Evolutionary conservation across 2,113 vertebrate genomes (phyloP).

Genomic region (Gila orcuttii): DNA sequence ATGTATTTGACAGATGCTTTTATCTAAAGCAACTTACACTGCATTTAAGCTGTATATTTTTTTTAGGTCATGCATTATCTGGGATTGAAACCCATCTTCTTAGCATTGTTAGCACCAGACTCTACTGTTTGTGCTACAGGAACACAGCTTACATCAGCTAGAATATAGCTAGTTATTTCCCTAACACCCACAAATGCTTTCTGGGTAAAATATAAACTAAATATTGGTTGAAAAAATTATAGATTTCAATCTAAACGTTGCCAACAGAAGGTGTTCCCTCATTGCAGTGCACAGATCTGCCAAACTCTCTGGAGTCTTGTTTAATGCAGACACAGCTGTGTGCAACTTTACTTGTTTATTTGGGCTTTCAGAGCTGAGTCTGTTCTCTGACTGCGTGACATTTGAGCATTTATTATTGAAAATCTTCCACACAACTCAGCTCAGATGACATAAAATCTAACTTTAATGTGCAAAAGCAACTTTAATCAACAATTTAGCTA

Average conservation of each 20-base stretch:
- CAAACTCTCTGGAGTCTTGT: constrained; percentile 46
- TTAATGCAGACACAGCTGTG: constrained; percentile 37
- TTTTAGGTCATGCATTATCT: too few relatives aligned
- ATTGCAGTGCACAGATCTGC: background rate
- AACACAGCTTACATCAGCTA: too few relatives aligned
- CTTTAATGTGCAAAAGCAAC: background rate
- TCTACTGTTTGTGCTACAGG: too few relatives aligned
- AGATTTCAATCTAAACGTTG: background rate
- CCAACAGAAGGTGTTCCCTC: constrained; percentile 19
- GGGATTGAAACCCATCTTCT: too few relatives aligned
- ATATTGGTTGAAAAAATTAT: background rate
- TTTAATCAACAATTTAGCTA: background rate
- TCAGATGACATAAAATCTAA: constrained; percentile 3
- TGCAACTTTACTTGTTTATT: constrained; percentile 4
- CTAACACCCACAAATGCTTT: too few relatives aligned
- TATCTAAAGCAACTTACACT: too few relatives aligned
- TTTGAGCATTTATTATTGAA: constrained; percentile 11
- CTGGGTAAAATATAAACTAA: background rate
- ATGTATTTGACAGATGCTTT: too few relatives aligned
- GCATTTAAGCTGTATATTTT: too few relatives aligned
- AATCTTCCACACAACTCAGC: background rate
- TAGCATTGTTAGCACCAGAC: too few relatives aligned
- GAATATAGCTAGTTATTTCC: too few relatives aligned
- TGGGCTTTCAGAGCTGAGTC: constrained; percentile 5
- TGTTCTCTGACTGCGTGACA: background rate